phyloP scores from a whole-genome alignment of 2,888 invertebrate genomes.

The Heliothis peltigera region DNA sequence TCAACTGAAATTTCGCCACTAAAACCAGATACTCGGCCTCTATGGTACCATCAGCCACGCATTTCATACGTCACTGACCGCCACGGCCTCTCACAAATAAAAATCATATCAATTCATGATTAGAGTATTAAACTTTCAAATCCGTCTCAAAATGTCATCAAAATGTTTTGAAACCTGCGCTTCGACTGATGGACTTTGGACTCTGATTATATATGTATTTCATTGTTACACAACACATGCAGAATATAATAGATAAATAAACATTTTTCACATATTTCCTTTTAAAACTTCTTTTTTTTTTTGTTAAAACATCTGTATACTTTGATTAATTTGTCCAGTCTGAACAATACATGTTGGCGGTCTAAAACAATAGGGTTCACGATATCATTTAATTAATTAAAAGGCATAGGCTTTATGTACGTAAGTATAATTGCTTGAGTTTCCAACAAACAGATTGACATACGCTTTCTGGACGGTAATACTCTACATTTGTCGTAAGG shows the following conservation, averaged over 20 bases:
- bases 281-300: too few species aligned
- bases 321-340: constrained; percentile 45
- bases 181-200: constrained; percentile 52
- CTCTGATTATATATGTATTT: constrained; percentile 43
- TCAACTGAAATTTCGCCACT: constrained; percentile 78
- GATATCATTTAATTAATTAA: constrained; percentile 42
- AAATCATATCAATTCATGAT: constrained; percentile 71
- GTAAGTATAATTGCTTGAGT: constrained; percentile 65
- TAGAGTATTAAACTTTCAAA: constrained; percentile 68
- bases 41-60: constrained; percentile 67
- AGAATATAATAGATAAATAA: constrained; percentile 53
- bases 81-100: constrained; percentile 63
- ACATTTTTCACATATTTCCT: constrained; percentile 43
- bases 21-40: constrained; percentile 67
- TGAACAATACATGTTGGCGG: constrained; percentile 49
- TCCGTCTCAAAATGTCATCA: constrained; percentile 69
- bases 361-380: constrained; percentile 41
- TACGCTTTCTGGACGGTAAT: constrained; percentile 65
- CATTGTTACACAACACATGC: constrained; percentile 51
- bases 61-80: constrained; percentile 70
- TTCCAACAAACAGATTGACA: constrained; percentile 64
- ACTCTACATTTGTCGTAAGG: constrained; percentile 54
- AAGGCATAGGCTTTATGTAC: constrained; percentile 57
- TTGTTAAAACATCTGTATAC: constrained; percentile 46
- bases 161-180: constrained; percentile 66